A percentile compares a stretch with the other conserved stretches of the same genome.
These are phyloP conservation scores for Eriocheir sinensis DNA, from an alignment of 1,140 invertebrate genomes.

Conservation along the genomic window DNA sequence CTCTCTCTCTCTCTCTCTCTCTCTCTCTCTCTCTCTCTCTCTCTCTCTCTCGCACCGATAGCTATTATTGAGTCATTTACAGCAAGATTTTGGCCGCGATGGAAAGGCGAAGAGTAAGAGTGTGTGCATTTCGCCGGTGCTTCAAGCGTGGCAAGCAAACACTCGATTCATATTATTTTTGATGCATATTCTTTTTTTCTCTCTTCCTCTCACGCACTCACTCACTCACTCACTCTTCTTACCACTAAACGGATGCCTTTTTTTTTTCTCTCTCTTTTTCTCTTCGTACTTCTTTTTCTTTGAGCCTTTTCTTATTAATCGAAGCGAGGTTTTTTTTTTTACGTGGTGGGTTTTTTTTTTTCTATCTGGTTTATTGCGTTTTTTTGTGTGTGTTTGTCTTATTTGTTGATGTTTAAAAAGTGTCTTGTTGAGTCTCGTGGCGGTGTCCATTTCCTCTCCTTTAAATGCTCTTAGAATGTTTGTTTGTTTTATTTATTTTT, in stretches of 20 bases:
- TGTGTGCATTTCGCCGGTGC: background rate
- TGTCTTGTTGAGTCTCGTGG: too few relatives aligned
- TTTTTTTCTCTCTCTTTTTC: background rate
- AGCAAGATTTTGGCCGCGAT: conserved; percentile 34
- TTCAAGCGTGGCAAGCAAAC: background rate
- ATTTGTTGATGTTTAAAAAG: too few relatives aligned
- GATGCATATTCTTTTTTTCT: background rate
- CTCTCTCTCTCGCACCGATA: background rate
- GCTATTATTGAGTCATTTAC: conserved; percentile 35
- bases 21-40: background rate
- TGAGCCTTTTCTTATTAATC: too few relatives aligned
- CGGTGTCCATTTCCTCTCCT: too few relatives aligned
- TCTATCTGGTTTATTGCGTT: too few relatives aligned
- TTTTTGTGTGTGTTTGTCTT: too few relatives aligned
- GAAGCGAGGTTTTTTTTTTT: too few relatives aligned
- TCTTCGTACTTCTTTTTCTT: conserved; percentile 14
- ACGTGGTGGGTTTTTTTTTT: too few relatives aligned
- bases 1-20: background rate
- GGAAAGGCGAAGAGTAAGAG: background rate
- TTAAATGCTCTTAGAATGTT: background rate
- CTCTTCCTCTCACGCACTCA: background rate
- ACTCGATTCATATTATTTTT: background rate
- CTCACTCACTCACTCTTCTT: background rate
- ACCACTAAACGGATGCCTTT: background rate
- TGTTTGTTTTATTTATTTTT: background rate